Evolutionary conservation across 2,888 invertebrate genomes (phyloP), one percentile per base, ranked within the genome.

Genomic region (Acrobasis suavella): DNA sequence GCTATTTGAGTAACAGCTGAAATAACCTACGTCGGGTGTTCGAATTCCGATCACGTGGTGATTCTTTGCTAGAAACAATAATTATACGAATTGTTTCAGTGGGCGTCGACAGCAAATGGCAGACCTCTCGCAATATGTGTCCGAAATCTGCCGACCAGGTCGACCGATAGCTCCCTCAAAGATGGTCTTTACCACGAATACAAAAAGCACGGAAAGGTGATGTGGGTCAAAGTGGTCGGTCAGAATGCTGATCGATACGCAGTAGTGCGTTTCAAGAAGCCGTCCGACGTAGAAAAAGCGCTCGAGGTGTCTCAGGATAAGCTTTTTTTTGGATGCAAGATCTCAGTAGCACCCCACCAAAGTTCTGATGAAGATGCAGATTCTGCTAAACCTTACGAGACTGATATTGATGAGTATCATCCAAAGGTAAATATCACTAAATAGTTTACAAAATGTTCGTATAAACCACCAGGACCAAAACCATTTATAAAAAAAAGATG

Each of bases 141-240:
- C 74, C 95, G 96, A 80, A 98, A 98, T 92, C 93, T 98, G 80
- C 98, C 98, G 70, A 95, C 96, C 69, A 94, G 98, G 77, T 98
- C 97, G 77, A 95, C 96, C 85, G 98, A 98, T 89, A 97, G 98
- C 76, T 98, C 98, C 78, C 93, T 99, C 75, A 98, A 98, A 93
- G 99, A 99, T 93, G 99, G 98, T 72, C 95, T 99, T 74, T 99
- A 98, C 93, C 98, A 99, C 93, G 98, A 98, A 92, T 99, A 98
- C 94, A 99, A 99, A 93, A 99, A 98, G 86, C 98, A 98, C 91
- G 99, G 98, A 69, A 98, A 98, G 93, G 98, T 98, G 77, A 97
- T 97, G 75, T 97, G 97, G 95, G 98, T 98, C 65, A 97, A 97
- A 86, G 97, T 99, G 67, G 96, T 97, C 69, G 98, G 98, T 32